phyloP scores from a whole-genome alignment of 1,140 invertebrate genomes.

The Caenorhabditis remanei region DNA sequence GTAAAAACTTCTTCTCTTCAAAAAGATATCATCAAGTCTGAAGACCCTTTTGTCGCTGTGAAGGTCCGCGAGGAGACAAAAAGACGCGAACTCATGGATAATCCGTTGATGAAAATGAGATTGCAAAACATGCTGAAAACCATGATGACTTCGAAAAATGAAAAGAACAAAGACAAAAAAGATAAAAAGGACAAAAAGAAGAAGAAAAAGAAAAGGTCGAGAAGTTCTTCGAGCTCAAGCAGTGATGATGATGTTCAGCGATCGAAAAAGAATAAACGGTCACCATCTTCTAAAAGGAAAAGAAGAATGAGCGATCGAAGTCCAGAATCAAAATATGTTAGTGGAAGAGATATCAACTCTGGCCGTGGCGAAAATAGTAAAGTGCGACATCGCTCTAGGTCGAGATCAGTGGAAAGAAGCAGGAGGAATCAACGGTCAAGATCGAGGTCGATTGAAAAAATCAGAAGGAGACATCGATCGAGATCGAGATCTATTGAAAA shows the following conservation, averaged over 20 bases:
- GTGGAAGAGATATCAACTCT: background rate
- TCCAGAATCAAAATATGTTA: background rate
- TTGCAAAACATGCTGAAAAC: slow-evolving; percentile 43
- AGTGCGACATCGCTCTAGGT: background rate
- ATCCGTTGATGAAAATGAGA: slow-evolving; percentile 58
- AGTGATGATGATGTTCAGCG: background rate
- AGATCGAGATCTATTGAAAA: background rate
- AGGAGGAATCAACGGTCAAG: background rate
- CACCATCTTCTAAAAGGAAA: slow-evolving; percentile 5
- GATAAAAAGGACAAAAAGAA: slow-evolving; percentile 1
- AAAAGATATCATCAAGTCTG: slow-evolving; percentile 57
- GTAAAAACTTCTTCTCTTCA: slow-evolving; percentile 59
- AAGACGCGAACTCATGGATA: slow-evolving; percentile 58
- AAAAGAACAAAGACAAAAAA: slow-evolving; percentile 35
- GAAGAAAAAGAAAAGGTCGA: slow-evolving; percentile 30
- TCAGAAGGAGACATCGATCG: background rate
- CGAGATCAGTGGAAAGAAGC: background rate
- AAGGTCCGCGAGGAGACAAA: slow-evolving; percentile 59
- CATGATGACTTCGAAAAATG: slow-evolving; percentile 33
- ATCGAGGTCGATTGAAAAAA: background rate
- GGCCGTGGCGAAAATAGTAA: background rate
- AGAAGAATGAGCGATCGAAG: background rate
- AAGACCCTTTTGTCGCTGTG: slow-evolving; percentile 63
- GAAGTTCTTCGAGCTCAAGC: background rate
- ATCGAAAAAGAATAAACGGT: background rate